A percentile compares a stretch with the other conserved stretches of the same genome.
phyloP scores from a whole-genome alignment of 2,797 vertebrate species.

The Crypturellus tataupa region DNA sequence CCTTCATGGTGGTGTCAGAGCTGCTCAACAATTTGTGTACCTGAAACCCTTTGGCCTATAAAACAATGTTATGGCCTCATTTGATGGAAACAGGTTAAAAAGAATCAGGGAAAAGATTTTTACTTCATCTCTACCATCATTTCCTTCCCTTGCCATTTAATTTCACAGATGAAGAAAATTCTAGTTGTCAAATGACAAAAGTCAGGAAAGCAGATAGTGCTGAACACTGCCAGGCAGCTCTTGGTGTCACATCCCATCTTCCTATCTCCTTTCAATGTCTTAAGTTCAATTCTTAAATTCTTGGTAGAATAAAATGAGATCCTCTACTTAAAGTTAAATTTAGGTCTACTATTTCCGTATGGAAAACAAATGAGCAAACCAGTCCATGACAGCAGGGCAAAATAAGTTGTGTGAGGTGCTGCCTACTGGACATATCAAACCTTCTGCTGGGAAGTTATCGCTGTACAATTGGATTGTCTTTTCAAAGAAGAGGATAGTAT shows the following conservation, averaged over 20 bases:
- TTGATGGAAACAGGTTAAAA: neutral
- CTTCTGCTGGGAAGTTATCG: neutral
- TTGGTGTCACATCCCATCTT: neutral
- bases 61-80: rapidly evolving
- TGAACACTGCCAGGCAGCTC: neutral
- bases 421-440: neutral
- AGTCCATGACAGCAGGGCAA: neutral
- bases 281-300: neutral
- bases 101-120: neutral
- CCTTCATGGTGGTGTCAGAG: neutral
- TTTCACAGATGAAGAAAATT: neutral
- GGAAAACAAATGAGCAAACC: neutral
- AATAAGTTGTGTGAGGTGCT: rapidly evolving
- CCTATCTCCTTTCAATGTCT: neutral
- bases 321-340: neutral
- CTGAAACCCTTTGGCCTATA: neutral
- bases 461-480: neutral
- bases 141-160: neutral
- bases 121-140: neutral
- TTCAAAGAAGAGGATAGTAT: neutral
- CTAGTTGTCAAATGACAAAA: neutral
- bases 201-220: neutral
- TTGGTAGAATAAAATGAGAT: neutral
- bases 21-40: neutral
- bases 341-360: neutral